A percentile compares a stretch with the other conserved stretches of the same genome.
phyloP scores from a whole-genome alignment of 2,888 invertebrate species.

The Hypercompe scribonia region DNA sequence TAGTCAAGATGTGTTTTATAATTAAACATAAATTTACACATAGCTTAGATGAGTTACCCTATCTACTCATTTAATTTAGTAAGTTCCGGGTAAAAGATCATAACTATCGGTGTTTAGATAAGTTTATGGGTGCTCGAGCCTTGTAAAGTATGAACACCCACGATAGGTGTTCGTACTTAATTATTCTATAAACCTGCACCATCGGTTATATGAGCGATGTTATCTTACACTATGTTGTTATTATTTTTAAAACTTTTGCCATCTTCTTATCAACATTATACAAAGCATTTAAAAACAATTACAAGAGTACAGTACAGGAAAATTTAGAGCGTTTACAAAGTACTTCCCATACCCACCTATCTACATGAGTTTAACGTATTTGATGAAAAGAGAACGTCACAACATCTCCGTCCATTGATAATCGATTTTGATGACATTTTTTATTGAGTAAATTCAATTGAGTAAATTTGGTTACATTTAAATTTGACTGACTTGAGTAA shows the following conservation, averaged over 20 bases:
- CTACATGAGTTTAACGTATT: background rate
- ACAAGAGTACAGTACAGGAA: too few relatives aligned
- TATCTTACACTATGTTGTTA: background rate
- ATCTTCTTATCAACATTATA: background rate
- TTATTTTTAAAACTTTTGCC: too few relatives aligned
- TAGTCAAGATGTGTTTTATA: too few relatives aligned
- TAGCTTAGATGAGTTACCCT: background rate
- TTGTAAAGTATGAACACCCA: background rate
- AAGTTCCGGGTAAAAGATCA: slow-evolving; percentile 14
- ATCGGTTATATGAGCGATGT: background rate
- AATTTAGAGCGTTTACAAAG: too few relatives aligned
- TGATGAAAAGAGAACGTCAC: too few relatives aligned
- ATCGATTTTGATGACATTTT: background rate
- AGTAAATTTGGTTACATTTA: background rate
- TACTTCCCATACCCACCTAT: too few relatives aligned
- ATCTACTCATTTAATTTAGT: background rate
- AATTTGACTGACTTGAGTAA: too few relatives aligned
- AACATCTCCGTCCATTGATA: background rate
- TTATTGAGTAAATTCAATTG: background rate
- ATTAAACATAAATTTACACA: background rate
- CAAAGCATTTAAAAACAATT: background rate
- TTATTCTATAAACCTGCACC: background rate
- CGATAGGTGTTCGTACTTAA: background rate
- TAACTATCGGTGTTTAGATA: slow-evolving; percentile 5
- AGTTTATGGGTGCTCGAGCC: background rate